Evolutionary conservation across 2,888 invertebrate genomes (phyloP), one percentile per base, ranked within the genome.

Genomic region (Cordilura impudica): DNA sequence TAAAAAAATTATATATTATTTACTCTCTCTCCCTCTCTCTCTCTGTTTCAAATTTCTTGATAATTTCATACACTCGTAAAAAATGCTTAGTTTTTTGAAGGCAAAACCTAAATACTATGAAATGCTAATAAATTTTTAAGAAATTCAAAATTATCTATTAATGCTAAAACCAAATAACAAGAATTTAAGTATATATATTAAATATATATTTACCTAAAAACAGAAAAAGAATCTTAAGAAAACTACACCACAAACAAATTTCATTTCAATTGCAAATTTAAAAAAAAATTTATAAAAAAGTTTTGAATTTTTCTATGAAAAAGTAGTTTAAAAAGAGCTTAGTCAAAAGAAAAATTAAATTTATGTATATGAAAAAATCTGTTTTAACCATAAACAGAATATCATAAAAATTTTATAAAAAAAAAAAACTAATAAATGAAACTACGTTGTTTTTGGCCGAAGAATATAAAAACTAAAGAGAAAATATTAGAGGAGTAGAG

Each of bases 31-130:
- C 8, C 10, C 39, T 65, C 78, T 78, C 29, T 61, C 67, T n/a
- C 76, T 70, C 67, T 74, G 67, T 16, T 39, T 21, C 61, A 70
- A 66, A 75, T 21, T 39, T n/a, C n/a, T n/a, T n/a, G 12, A 12
- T 39, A n/a, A 39, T 39, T 12, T 39, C 35, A 39, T n/a, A 35
- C 12, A n/a, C 12, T 26, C 4, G 26, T n/a, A 39, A 39, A n/a
- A 1, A 39, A 39, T 39, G 35, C 35, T 39, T 39, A 39, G 35
- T 39, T 39, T 39, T 39, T n/a, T 39, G 35, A 39, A 39, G 35
- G 35, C 12, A n/a, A 39, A 39, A n/a, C 35, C 35, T 39, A 39
- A 39, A n/a, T 39, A 39, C 35, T 39, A 39, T 39, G 35, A 39
- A 39, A 39, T 39, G 35, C 35, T 39, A 39, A n/a, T 39, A 39